These are phyloP conservation scores for Otus sunia DNA, from an alignment of 2,113 vertebrate genomes.

Conservation along the genomic window DNA sequence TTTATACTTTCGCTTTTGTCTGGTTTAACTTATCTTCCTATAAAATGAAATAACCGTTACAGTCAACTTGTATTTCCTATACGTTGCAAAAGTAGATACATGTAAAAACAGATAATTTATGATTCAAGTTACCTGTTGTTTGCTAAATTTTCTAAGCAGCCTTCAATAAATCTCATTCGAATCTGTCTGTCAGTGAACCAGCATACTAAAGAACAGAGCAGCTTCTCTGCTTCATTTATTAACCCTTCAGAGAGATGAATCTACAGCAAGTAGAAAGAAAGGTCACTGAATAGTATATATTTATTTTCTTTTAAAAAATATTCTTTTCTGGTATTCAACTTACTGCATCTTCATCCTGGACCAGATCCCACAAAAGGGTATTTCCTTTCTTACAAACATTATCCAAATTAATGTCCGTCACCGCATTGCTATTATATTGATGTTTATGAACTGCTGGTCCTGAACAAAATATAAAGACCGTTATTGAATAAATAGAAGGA, in stretches of 20 bases:
- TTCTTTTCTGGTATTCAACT: constrained; percentile 56
- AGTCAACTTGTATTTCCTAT: not conserved
- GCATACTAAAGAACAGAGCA: constrained; percentile 96
- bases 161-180: constrained; percentile 99
- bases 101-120: not conserved
- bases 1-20: not conserved
- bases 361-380: constrained; percentile 97
- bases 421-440: constrained; percentile 90
- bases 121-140: constrained; percentile 87
- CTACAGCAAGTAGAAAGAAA: constrained; percentile 73
- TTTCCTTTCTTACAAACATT: constrained; percentile 99
- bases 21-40: not conserved
- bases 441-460: constrained; percentile 97
- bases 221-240: constrained; percentile 98
- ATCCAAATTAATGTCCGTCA: constrained; percentile 98
- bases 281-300: constrained; percentile 28
- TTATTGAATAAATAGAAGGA: constrained; percentile 29
- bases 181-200: constrained; percentile 99
- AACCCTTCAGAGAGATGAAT: constrained; percentile 97
- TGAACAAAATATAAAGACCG: constrained; percentile 65
- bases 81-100: not conserved
- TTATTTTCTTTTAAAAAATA: not conserved
- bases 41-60: not conserved
- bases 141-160: constrained; percentile 97
- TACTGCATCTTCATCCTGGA: constrained; percentile 98